phyloP scores from a whole-genome alignment of 1,140 invertebrate genomes.

The Harlomillsia oculata region DNA sequence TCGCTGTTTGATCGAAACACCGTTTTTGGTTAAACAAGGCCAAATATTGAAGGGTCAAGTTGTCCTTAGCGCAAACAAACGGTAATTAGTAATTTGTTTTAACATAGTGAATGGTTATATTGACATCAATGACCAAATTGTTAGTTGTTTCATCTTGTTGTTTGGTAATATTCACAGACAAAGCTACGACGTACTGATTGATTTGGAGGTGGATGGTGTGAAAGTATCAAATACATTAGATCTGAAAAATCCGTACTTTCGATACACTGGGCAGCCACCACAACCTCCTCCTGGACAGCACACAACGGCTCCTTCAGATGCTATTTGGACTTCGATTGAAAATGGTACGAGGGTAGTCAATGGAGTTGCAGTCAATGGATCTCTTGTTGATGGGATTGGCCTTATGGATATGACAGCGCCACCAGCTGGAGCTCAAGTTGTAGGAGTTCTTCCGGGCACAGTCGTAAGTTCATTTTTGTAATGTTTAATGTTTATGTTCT shows the following conservation, averaged over 20 bases:
- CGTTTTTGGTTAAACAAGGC: conserved; percentile 88
- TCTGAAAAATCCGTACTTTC: conserved; percentile 97
- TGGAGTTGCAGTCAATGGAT: conserved; percentile 26
- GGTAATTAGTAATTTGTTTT: conserved; percentile 44
- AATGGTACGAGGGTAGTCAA: conserved; percentile 19
- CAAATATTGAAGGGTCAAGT: conserved; percentile 82
- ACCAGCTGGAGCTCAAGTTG: conserved; percentile 6
- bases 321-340: conserved; percentile 30
- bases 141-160: not conserved
- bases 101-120: not conserved
- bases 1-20: conserved; percentile 84
- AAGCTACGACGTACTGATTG: conserved; percentile 98
- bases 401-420: conserved; percentile 21
- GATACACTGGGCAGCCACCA: conserved; percentile 64
- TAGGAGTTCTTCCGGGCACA: conserved; percentile 14
- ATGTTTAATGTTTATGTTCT: not conserved
- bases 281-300: conserved; percentile 65
- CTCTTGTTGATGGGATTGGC: conserved; percentile 27
- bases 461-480: conserved; percentile 8
- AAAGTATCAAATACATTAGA: conserved; percentile 82
- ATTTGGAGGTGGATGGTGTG: conserved; percentile 79
- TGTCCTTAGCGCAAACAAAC: conserved; percentile 81
- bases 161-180: conserved; percentile 51
- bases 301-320: conserved; percentile 31
- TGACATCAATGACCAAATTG: not conserved